Conservation (phyloP, 1,140 invertebrate species). For the Goniozus legneri region DNA sequence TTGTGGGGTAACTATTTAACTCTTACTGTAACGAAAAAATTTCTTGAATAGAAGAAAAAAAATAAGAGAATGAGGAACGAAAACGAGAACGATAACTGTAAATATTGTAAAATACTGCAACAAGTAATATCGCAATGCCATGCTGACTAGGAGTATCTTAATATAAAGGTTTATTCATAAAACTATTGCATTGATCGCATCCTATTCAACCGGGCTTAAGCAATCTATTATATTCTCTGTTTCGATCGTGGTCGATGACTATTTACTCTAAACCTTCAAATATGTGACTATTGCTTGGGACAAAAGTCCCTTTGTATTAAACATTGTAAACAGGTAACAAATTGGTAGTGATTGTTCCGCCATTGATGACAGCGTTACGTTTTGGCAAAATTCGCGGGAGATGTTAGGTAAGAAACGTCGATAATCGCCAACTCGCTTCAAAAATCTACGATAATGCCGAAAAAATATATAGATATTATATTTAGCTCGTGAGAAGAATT, state of each 20-base stretch:
- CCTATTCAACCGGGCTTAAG: constrained; percentile 27
- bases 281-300: constrained; percentile 43
- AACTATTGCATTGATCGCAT: constrained; percentile 37
- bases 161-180: constrained; percentile 12
- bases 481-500: too few species aligned
- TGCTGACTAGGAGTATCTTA: constrained; percentile 44
- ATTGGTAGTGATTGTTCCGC: constrained; percentile 47
- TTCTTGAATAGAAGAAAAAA: constrained; percentile 14
- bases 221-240: constrained; percentile 23
- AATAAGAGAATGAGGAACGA: constrained; percentile 20
- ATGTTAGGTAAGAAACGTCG: too few species aligned
- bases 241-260: constrained; percentile 26
- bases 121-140: constrained; percentile 47
- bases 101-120: constrained; percentile 48
- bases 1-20: constrained; percentile 32
- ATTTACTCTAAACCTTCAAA: constrained; percentile 31
- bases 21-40: constrained; percentile 31
- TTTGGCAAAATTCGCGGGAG: too few species aligned
- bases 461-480: too few species aligned
- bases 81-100: constrained; percentile 26
- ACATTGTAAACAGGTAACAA: constrained; percentile 53
- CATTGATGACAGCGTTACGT: too few species aligned
- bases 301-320: constrained; percentile 48
- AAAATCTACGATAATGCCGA: too few species aligned
- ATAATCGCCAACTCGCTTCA: too few species aligned